phyloP scores from a whole-genome alignment of 1,140 invertebrate species.

The Drosophila micromelanica region DNA sequence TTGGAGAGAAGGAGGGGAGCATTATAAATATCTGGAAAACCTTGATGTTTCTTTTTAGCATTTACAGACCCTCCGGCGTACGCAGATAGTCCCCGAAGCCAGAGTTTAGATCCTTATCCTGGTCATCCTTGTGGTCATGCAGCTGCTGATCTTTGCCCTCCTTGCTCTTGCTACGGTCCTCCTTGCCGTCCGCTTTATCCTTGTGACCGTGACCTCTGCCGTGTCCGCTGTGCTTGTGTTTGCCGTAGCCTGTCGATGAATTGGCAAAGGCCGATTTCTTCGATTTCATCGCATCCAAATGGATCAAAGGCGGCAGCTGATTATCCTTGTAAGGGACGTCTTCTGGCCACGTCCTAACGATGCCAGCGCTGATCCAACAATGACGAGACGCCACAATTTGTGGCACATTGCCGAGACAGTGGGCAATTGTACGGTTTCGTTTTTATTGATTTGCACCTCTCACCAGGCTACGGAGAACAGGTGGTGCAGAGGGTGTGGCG shows the following conservation, averaged over 20 bases:
- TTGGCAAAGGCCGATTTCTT: conserved; percentile 78
- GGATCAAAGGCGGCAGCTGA: conserved; percentile 2
- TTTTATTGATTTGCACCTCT: conserved; percentile 72
- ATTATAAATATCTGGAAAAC: not conserved
- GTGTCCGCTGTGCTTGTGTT: conserved; percentile 65
- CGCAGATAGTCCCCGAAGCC: conserved; percentile 81
- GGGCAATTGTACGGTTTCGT: conserved; percentile 67
- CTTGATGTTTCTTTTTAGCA: not conserved
- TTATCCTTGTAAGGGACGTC: not conserved
- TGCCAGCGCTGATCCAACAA: conserved; percentile 47
- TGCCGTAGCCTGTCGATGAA: conserved; percentile 78
- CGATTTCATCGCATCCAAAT: conserved; percentile 72
- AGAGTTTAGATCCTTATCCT: conserved; percentile 78
- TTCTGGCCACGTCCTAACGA: conserved; percentile 27
- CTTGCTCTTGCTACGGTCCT: conserved; percentile 34
- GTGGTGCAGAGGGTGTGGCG: too few species aligned
- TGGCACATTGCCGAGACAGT: conserved; percentile 10
- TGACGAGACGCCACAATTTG: conserved; percentile 41
- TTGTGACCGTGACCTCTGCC: conserved; percentile 52
- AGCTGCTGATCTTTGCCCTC: conserved; percentile 22
- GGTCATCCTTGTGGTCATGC: conserved; percentile 56
- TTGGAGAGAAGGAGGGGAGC: not conserved
- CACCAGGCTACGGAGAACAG: not conserved
- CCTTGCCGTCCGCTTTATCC: conserved; percentile 42
- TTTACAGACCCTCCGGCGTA: conserved; percentile 80